Evolutionary conservation across 2,888 invertebrate species (phyloP), one percentile per base, ranked within the genome.

Genomic region (Mythimna loreyi): DNA sequence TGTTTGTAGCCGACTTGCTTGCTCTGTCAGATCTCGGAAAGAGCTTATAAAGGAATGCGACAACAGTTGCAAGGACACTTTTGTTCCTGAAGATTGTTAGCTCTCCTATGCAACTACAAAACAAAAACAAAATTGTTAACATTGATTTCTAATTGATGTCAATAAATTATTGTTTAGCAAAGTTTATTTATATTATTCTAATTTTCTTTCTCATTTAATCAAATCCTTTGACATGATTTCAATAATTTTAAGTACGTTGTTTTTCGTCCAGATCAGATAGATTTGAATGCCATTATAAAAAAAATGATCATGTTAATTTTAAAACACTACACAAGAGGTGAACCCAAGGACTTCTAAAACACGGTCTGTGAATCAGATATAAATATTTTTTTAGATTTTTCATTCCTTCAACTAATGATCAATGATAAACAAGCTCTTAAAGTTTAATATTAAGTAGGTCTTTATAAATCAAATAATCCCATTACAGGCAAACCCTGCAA

Each of bases 81-180:
- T 74, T 55, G 40, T 57, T 47, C 13, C 66, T 45, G 66, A 65
- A 3, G 3, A 3, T 25, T 72, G 71, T 58, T 65, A 65, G n/a
- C 2, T 13, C 2, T 13, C 9, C 16, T 40, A 16, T 40, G 16
- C 43, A 25, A 52, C 28, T 53, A 6, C 52, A n/a, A 53, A 30
- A 28, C n/a, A 0, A 5, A 49, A 11, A 19, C 28, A 19, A 50
- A 9, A 33, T 16, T 55, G 5, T 53, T 13, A 4, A 2, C 53
- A 25, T 33, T 55, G 7, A 33, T 33, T 55, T 33, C 13, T 33
- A 19, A 11, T 13, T 30, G 7, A 33, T 8, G 0, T 21, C 1
- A 55, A 55, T 55, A 55, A 55, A 55, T 7, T 28, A 52, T 28
- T 52, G 9, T 4, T 28, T 52, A 0, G 25, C 52, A 9, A 52